Evolutionary conservation across 1,140 invertebrate species (phyloP).

Genomic region (Proales similis): DNA sequence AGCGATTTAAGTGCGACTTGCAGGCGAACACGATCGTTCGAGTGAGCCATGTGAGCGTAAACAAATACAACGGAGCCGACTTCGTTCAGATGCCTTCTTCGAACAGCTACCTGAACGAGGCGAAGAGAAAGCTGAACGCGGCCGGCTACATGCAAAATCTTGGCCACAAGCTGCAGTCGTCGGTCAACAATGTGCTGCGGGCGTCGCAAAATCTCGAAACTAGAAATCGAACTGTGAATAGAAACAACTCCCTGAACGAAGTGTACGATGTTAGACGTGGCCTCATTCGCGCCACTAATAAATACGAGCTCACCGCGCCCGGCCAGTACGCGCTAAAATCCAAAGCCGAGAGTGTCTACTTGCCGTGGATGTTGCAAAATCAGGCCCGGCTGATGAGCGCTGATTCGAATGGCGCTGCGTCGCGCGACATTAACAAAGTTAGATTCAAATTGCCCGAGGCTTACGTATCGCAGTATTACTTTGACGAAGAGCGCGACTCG

Average conservation of each 20-base stretch:
- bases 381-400: conserved; percentile 1
- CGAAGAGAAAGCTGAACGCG: conserved; percentile 4
- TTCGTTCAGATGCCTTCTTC: too few species aligned
- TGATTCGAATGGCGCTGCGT: neutral
- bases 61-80: too few species aligned
- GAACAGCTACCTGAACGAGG: conserved; percentile 28
- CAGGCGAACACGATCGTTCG: too few species aligned
- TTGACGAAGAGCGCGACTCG: too few species aligned
- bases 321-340: neutral
- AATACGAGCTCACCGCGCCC: neutral
- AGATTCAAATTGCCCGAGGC: too few species aligned
- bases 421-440: too few species aligned
- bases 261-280: conserved; percentile 8
- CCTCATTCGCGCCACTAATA: conserved; percentile 7
- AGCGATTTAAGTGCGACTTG: too few species aligned
- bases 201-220: conserved; percentile 32
- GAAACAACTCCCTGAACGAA: conserved; percentile 28
- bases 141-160: conserved; percentile 20
- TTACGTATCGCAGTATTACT: neutral
- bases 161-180: conserved; percentile 21
- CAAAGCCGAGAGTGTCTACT: conserved; percentile 3
- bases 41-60: too few species aligned
- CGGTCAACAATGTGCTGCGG: conserved; percentile 17
- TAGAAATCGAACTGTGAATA: neutral
- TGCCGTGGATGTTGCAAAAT: conserved; percentile 32